Conservation (phyloP, 1,140 invertebrate genomes). For the Ptiloglossa arizonensis region DNA sequence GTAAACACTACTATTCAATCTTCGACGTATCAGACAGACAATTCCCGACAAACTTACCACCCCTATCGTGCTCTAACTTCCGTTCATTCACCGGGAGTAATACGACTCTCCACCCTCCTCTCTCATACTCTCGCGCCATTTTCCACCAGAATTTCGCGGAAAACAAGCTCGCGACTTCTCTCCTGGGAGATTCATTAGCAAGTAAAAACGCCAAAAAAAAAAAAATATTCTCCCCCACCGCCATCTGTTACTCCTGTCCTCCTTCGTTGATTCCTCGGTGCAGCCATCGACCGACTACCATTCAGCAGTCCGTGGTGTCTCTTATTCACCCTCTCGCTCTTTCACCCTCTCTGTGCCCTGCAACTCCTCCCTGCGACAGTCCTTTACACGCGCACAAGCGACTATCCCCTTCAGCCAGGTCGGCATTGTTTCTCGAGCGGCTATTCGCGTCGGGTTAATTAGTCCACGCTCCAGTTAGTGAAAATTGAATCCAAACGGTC, state of each 20-base stretch:
- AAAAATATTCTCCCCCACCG: conserved; percentile 3
- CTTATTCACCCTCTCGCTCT: background rate
- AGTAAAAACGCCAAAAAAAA: conserved; percentile 30
- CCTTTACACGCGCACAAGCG: conserved; percentile 10
- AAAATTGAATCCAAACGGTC: conserved; percentile 73
- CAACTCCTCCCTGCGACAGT: conserved; percentile 19
- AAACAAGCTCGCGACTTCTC: conserved; percentile 1
- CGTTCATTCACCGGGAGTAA: background rate
- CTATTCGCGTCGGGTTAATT: conserved; percentile 75
- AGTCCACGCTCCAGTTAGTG: conserved; percentile 76
- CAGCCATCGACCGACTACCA: conserved; percentile 32
- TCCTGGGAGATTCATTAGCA: conserved; percentile 28
- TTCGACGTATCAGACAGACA: too few species aligned
- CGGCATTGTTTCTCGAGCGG: conserved; percentile 64
- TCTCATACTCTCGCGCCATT: background rate
- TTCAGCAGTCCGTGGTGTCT: background rate
- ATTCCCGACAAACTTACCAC: too few species aligned
- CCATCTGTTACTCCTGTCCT: conserved; percentile 23
- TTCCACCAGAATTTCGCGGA: background rate
- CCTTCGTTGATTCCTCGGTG: conserved; percentile 26
- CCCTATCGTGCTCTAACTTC: background rate
- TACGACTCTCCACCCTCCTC: too few species aligned
- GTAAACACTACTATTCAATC: too few species aligned
- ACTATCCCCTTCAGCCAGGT: conserved; percentile 34
- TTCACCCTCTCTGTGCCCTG: conserved; percentile 14